Evolutionary conservation across 1,140 invertebrate species (phyloP).

Genomic region (Aricia agestis): DNA sequence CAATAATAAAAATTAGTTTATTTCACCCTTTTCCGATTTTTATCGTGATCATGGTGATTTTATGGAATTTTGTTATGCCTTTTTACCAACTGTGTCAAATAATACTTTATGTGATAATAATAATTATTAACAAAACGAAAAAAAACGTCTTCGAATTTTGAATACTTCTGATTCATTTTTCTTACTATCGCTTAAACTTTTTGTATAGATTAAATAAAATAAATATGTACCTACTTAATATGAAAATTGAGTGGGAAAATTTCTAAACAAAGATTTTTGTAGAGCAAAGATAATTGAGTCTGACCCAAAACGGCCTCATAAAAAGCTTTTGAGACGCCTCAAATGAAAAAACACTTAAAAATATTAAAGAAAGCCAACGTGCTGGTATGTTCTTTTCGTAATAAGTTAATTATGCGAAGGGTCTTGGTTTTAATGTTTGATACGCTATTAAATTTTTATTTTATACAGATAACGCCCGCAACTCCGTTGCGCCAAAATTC

Average conservation of each 20-base stretch:
- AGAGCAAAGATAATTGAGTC: neutral
- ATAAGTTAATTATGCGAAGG: neutral
- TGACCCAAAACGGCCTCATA: neutral
- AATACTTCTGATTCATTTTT: too few relatives aligned
- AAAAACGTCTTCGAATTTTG: too few relatives aligned
- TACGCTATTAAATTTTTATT: too few relatives aligned
- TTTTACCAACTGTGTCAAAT: neutral
- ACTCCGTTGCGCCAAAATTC: too few relatives aligned
- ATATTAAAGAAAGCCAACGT: slow-evolving; percentile 7
- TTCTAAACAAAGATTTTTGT: neutral
- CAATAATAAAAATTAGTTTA: slow-evolving; percentile 9
- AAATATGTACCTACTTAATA: too few relatives aligned
- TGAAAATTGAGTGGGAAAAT: neutral
- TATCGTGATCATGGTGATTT: neutral
- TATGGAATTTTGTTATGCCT: neutral
- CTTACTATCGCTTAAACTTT: too few relatives aligned
- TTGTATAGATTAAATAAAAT: too few relatives aligned
- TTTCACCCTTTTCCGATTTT: neutral
- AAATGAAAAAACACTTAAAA: slow-evolving; percentile 12
- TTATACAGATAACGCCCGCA: too few relatives aligned
- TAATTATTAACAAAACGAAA: too few relatives aligned
- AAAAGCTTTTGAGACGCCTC: neutral
- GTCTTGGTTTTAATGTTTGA: neutral
- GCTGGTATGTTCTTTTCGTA: neutral
- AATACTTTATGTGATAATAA: too few relatives aligned